Conservation (phyloP, 1,140 invertebrate genomes). For the Cydia pomonella region DNA sequence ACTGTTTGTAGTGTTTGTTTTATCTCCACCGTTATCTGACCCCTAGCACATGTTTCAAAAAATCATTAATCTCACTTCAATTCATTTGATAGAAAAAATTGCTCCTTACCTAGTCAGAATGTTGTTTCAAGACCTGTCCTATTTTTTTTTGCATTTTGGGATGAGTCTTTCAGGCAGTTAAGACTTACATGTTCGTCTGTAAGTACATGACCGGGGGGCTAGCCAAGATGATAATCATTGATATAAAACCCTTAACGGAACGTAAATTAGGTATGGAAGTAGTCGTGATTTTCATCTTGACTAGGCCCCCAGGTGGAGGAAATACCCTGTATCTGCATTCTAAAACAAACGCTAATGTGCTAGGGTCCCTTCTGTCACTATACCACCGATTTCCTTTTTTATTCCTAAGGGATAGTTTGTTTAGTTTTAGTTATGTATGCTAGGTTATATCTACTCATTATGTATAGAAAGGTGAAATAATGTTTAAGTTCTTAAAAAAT, state of each 20-base stretch:
- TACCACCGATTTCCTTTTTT: neutral
- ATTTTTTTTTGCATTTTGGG: no score
- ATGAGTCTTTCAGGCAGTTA: no score
- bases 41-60: neutral
- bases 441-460: constrained; percentile 6
- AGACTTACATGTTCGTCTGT: no score
- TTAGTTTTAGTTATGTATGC: constrained; percentile 7
- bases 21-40: neutral
- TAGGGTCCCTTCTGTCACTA: neutral
- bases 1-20: neutral
- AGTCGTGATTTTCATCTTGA: no score
- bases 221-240: no score
- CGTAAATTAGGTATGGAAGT: no score
- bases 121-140: no score
- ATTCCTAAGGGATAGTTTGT: constrained; percentile 8
- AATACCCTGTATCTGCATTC: no score
- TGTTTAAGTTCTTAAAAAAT: neutral
- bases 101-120: no score
- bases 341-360: neutral
- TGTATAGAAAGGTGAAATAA: neutral
- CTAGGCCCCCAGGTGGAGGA: no score
- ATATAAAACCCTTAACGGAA: no score
- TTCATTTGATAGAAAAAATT: neutral
- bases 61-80: neutral
- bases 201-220: no score